Conservation (phyloP, 2,113 vertebrate genomes). For the Chroicocephalus ridibundus region DNA sequence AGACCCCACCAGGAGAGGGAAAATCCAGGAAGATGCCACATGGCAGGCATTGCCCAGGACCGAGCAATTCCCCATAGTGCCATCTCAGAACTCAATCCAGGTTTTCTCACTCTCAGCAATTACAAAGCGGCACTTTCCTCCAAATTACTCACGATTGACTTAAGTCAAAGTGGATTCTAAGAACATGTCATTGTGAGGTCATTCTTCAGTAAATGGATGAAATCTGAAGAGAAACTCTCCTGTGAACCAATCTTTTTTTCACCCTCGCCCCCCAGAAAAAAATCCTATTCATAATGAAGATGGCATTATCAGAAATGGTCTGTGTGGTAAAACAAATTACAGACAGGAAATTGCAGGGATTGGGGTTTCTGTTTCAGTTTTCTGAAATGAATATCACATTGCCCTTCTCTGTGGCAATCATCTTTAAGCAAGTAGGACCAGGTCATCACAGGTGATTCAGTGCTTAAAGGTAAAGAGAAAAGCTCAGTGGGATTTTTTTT, state of each 20-base stretch:
- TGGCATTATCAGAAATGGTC: neutral
- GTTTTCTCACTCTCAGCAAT: neutral
- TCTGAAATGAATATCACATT: neutral
- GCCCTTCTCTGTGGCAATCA: neutral
- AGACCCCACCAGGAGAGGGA: neutral
- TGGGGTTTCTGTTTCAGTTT: neutral
- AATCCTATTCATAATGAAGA: neutral
- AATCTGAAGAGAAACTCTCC: neutral
- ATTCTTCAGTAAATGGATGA: neutral
- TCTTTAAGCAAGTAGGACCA: neutral
- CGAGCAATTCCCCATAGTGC: neutral
- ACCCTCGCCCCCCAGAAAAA: neutral
- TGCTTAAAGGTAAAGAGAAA: neutral
- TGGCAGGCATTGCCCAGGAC: fast-evolving
- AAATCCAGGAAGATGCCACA: neutral
- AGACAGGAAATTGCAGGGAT: neutral
- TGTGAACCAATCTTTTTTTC: neutral
- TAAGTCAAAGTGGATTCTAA: neutral
- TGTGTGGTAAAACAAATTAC: neutral
- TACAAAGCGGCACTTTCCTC: neutral
- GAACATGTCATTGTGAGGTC: neutral
- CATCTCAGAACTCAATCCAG: neutral
- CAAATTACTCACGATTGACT: neutral
- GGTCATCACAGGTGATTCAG: neutral
- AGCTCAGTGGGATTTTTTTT: neutral